Percentiles rank a stretch among this genome's conserved stretches.
Conservation (phyloP, 2,797 vertebrate genomes). For the Bryconaethiops microstoma region DNA sequence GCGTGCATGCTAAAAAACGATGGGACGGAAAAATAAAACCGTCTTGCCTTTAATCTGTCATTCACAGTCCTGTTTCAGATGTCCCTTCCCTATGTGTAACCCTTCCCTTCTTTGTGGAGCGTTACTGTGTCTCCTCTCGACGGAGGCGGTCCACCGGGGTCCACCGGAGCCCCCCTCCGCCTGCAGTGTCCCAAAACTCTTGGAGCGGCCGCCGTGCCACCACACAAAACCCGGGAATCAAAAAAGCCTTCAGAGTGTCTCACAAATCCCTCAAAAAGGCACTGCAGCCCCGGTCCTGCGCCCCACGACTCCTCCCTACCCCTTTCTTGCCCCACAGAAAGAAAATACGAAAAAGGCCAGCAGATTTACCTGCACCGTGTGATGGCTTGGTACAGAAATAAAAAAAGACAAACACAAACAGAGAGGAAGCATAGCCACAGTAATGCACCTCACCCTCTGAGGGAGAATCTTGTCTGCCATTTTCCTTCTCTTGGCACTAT, state of each 20-base stretch:
- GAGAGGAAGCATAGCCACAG: constrained; percentile 56
- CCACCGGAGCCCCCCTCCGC: background rate
- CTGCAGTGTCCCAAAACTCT: constrained; percentile 23
- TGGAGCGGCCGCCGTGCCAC: background rate
- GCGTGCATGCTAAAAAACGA: constrained; percentile 20
- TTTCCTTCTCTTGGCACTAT: constrained; percentile 99
- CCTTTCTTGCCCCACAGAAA: constrained; percentile 11
- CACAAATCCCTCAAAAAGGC: background rate
- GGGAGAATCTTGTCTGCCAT: constrained; percentile 99
- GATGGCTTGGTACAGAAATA: constrained; percentile 11
- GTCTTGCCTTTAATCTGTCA: constrained; percentile 14
- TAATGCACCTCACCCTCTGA: constrained; percentile 92
- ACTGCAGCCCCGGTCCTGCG: background rate
- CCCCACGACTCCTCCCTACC: constrained; percentile 16
- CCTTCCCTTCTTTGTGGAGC: constrained; percentile 6
- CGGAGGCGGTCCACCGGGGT: background rate
- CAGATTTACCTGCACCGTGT: constrained; percentile 34
- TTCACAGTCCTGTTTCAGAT: constrained; percentile 3
- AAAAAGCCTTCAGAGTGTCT: background rate
- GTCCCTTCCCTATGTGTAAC: background rate
- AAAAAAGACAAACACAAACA: constrained; percentile 53
- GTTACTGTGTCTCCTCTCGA: constrained; percentile 10
- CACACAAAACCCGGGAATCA: constrained; percentile 1
- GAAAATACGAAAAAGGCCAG: constrained; percentile 1
- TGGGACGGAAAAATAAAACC: background rate